phyloP scores from a whole-genome alignment of 2,888 invertebrate species.

The Syritta pipiens region DNA sequence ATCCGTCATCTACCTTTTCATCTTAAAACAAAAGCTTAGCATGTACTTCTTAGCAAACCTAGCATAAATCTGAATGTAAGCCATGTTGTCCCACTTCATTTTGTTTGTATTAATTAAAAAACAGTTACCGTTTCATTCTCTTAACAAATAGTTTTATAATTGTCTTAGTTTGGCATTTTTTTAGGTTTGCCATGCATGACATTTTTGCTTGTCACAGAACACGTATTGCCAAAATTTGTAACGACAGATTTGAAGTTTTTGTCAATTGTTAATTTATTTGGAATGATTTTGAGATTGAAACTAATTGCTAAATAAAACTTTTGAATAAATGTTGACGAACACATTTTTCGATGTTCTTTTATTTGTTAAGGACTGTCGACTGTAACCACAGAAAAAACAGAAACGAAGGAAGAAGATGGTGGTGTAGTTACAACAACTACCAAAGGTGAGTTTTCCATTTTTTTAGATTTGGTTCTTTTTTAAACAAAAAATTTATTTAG shows the following conservation, averaged over 20 bases:
- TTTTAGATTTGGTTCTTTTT: not conserved
- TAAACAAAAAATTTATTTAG: conserved; percentile 69
- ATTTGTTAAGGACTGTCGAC: conserved; percentile 70
- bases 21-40: conserved; percentile 35
- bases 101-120: not conserved
- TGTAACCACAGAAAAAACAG: conserved; percentile 79
- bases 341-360: conserved; percentile 1
- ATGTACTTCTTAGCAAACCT: conserved; percentile 42
- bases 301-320: conserved; percentile 34
- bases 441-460: conserved; percentile 80
- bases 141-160: no score
- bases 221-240: no score
- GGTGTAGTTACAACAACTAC: conserved; percentile 82
- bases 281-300: conserved; percentile 50
- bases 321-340: no score
- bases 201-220: conserved; percentile 15
- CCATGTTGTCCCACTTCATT: conserved; percentile 77
- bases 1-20: conserved; percentile 36
- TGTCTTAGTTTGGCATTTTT: conserved; percentile 40
- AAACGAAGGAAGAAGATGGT: conserved; percentile 82
- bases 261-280: conserved; percentile 10
- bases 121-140: not conserved
- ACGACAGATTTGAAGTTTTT: not conserved
- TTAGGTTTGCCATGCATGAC: conserved; percentile 37
- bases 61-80: conserved; percentile 68